These are phyloP conservation scores for Scarus forsteni DNA, from an alignment of 2,797 vertebrate genomes.

Conservation along the genomic window DNA sequence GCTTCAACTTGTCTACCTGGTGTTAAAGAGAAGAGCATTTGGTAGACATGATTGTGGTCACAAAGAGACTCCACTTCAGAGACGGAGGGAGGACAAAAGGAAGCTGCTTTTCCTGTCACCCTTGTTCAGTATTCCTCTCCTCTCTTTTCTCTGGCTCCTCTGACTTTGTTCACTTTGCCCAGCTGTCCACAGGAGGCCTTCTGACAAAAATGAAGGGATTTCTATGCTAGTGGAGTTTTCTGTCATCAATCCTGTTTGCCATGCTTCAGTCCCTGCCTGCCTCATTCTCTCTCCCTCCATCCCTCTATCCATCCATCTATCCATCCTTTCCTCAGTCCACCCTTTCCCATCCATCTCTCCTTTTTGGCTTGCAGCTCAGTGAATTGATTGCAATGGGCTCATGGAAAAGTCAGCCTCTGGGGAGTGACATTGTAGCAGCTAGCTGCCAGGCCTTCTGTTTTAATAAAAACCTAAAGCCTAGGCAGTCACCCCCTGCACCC, in stretches of 20 bases:
- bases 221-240: constrained; percentile 48
- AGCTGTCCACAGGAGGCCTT: constrained; percentile 33
- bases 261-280: constrained; percentile 34
- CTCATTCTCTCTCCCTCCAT: constrained; percentile 1
- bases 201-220: constrained; percentile 52
- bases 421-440: constrained; percentile 38
- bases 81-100: constrained; percentile 9
- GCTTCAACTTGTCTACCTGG: background rate
- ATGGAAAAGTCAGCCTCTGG: constrained; percentile 51
- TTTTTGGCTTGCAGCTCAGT: constrained; percentile 29
- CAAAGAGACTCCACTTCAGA: constrained; percentile 8
- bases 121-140: constrained; percentile 39
- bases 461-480: constrained; percentile 63
- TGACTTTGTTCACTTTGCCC: constrained; percentile 27
- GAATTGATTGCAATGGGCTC: constrained; percentile 64
- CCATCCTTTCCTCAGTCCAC: constrained; percentile 36
- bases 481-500: constrained; percentile 27
- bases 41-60: background rate
- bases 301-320: constrained; percentile 18
- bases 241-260: constrained; percentile 66
- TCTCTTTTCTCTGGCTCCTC: constrained; percentile 18
- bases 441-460: constrained; percentile 51
- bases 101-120: background rate
- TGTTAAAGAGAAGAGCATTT: background rate
- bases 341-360: constrained; percentile 46